Percentiles rank a stretch among this genome's conserved stretches.
phyloP scores from a whole-genome alignment of 2,888 invertebrate genomes.

The Halictus quadricinctus region DNA sequence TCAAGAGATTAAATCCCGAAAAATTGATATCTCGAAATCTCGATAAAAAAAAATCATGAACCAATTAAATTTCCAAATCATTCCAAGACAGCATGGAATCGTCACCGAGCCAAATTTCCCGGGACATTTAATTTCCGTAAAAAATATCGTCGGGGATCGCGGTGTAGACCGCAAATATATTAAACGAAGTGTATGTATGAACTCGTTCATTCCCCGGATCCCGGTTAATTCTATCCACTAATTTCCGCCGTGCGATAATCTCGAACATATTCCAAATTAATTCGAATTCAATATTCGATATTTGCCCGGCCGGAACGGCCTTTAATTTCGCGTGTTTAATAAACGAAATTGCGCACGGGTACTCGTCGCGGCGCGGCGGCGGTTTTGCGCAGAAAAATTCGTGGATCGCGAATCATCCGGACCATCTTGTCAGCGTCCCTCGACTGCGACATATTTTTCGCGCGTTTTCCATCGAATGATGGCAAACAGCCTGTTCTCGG shows the following conservation, averaged over 20 bases:
- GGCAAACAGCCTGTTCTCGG: conserved; percentile 20
- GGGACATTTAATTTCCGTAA: neutral
- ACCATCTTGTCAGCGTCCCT: neutral
- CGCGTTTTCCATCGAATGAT: conserved; percentile 2
- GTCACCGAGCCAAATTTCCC: neutral
- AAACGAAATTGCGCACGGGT: conserved; percentile 29
- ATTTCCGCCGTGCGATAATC: conserved; percentile 14
- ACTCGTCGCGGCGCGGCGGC: neutral
- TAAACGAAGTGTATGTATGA: neutral
- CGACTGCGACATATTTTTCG: conserved; percentile 7
- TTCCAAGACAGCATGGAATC: neutral
- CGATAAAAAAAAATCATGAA: no score
- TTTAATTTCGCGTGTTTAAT: conserved; percentile 5
- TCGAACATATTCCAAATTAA: conserved; percentile 15
- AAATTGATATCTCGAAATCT: no score
- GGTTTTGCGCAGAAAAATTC: neutral
- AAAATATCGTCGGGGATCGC: neutral
- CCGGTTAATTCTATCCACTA: conserved; percentile 4
- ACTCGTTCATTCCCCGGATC: neutral
- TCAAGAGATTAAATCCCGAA: no score
- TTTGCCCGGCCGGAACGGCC: neutral
- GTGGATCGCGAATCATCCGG: neutral
- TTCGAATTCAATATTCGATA: conserved; percentile 26
- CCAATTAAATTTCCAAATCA: neutral
- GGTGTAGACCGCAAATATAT: neutral